Percentiles rank a stretch among this genome's conserved stretches.
phyloP scores from a whole-genome alignment of 2,888 invertebrate species.

The Brachyptera risi region DNA sequence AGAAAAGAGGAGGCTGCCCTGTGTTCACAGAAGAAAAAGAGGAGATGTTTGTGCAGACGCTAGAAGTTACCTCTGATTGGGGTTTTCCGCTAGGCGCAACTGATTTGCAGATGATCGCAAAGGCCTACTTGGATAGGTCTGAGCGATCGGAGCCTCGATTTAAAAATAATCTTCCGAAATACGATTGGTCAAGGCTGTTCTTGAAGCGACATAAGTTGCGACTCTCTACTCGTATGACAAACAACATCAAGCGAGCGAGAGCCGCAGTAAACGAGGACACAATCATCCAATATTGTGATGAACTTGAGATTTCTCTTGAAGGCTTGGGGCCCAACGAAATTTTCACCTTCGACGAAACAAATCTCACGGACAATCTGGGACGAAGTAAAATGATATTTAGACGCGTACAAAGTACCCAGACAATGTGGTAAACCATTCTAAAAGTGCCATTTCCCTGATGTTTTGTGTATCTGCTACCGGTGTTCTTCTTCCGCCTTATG shows the following conservation, averaged over 20 bases:
- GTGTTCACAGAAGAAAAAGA: constrained; percentile 1
- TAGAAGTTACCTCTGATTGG: constrained; percentile 12
- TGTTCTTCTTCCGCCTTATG: constrained; percentile 37
- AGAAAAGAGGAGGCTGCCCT: not conserved
- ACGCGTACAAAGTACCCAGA: constrained; percentile 35
- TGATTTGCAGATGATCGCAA: constrained; percentile 26
- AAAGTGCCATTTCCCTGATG: constrained; percentile 35
- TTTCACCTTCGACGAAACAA: constrained; percentile 35
- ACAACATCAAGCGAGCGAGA: constrained; percentile 35
- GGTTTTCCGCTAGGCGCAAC: constrained; percentile 4
- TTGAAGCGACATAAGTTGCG: not conserved
- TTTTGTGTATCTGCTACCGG: constrained; percentile 35
- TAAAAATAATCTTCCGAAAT: constrained; percentile 17
- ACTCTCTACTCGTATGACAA: constrained; percentile 25
- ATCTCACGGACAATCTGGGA: constrained; percentile 37
- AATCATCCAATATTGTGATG: not conserved
- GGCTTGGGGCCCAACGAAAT: not conserved
- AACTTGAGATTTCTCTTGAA: not conserved
- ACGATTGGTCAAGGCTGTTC: not conserved
- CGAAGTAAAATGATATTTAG: constrained; percentile 32
- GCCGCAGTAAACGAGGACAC: constrained; percentile 23
- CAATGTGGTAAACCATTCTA: constrained; percentile 34
- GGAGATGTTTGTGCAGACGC: not conserved
- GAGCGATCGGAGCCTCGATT: constrained; percentile 19
- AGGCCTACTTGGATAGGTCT: constrained; percentile 25